Evolutionary conservation across 2,797 vertebrate species (phyloP).

Genomic region (Rhinella marina): DNA sequence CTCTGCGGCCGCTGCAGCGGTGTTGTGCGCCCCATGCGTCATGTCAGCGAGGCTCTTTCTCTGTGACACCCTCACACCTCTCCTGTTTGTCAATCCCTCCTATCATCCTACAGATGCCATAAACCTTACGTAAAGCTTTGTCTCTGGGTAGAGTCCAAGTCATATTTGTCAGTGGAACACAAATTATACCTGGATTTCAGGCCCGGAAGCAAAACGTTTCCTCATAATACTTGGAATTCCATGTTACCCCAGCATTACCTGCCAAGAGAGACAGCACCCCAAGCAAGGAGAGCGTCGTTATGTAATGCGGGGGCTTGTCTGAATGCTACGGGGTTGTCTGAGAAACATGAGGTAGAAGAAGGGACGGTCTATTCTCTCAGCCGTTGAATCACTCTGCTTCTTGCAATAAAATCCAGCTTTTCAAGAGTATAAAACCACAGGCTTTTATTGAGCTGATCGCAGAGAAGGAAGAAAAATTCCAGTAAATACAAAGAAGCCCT

Average conservation of each 20-base stretch:
- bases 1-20: no score
- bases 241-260: slow-evolving; percentile 17
- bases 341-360: slow-evolving; percentile 30
- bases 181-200: background rate
- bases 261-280: slow-evolving; percentile 17
- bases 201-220: slow-evolving; percentile 8
- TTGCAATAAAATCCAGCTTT: slow-evolving; percentile 39
- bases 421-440: slow-evolving; percentile 51
- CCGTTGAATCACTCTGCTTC: slow-evolving; percentile 49
- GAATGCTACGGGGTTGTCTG: slow-evolving; percentile 34
- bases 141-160: slow-evolving; percentile 21
- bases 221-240: slow-evolving; percentile 14
- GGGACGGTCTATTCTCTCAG: slow-evolving; percentile 47
- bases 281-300: slow-evolving; percentile 28
- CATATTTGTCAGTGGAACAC: background rate
- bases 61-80: background rate
- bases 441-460: slow-evolving; percentile 52
- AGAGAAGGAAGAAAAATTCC: slow-evolving; percentile 54
- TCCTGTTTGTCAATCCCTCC: background rate
- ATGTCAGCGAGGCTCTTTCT: background rate
- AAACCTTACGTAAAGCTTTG: background rate
- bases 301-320: slow-evolving; percentile 37
- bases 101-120: background rate
- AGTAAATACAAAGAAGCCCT: slow-evolving; percentile 48
- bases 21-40: no score